Base-by-base conservation (phyloP, 2,113 vertebrate species). In the Nematolebias whitei region DNA sequence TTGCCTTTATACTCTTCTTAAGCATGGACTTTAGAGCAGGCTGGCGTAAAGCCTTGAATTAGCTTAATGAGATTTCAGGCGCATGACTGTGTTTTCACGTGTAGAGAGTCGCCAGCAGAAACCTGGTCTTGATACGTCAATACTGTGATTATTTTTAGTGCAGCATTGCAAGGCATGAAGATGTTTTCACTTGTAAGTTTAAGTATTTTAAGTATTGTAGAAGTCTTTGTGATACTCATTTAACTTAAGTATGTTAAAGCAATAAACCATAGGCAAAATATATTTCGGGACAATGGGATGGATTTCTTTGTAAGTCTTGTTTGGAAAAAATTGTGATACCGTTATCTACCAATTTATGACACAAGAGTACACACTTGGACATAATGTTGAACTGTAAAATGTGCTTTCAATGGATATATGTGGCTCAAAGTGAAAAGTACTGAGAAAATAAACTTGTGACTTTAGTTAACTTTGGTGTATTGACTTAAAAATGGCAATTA, bases 21-120 rank as follows among this genome's bases (percentile, higher is more conserved):
- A 87, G 74, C 77, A 68, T n/a, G 9, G 79, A 85, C 69, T 88
- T 88, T 87, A 72, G 76, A 71, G 82, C 63, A 48, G 71, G 77
- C 71, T 66, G 9, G 68, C 63, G 62, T 41, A 84, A 89, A 89
- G 84, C 85, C 79, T 77, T 67, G 79, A 88, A 89, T 89, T 87
- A 88, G 85, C 86, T 82, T 88, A 87, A 89, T 77, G 57, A 69
- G 77, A 52, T 71, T 79, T 20, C 68, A 49, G 56, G 59, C 80
- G 85, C 82, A 73, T 74, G 84, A 77, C 68, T 71, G 49, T 20
- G 47, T 63, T 13, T 79, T 87, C 86, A 88, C 82, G 67, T 87
- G 84, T 69, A 71, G 70, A 74, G 71, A 77, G 74, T 71, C 81
- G 51, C 65, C 45, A 32, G 43, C 75, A 56, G 51, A 18, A 67